Evolutionary conservation across 2,113 vertebrate species (phyloP), one percentile per base, ranked within the genome.

Genomic region (Lonchura striata): DNA sequence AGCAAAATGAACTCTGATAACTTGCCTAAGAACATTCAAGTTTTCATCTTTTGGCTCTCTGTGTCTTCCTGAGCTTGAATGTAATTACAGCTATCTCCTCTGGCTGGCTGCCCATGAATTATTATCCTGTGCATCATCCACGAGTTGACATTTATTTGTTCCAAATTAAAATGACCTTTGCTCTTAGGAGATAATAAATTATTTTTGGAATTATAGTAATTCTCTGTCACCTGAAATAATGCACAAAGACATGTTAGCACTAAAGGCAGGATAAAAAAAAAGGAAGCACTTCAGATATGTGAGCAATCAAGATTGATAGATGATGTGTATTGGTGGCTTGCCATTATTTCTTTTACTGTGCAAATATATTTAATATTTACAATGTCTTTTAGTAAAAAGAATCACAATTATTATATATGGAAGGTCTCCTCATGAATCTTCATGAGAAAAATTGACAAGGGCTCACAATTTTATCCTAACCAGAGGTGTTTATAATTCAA

Each of bases 141-240:
- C 33, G 70, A 87, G 88, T 91, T 88, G 93, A 90, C 90, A 83
- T 95, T 94, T 93, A 96, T 92, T 91, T 95, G 82, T 88, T 82
- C 59, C 86, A 95, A 95, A 95, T 93, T n/a, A 97, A 95, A 91
- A 91, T 86, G 54, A 90, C 78, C 84, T 93, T 95, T 96, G 59
- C 16, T 93, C 63, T 57, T 74, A 56, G 69, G 90, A 92, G 77
- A 90, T 93, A 85, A 95, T 72, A 69, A 80, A 69, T 82, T 92
- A 72, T 82, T 95, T 95, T 94, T 90, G 50, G 88, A 92, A 78
- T 78, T 78, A 71, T 30, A 78, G 80, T 92, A 86, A 83, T 92
- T 92, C 69, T 71, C 21, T 81, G 77, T 82, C 84, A 74, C 35
- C 74, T 77, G 39, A 78, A 94, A 82, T 92, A 85, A 86, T 33